These are phyloP conservation scores for Itoplectis maculator DNA, from an alignment of 2,888 invertebrate genomes.

Conservation along the genomic window DNA sequence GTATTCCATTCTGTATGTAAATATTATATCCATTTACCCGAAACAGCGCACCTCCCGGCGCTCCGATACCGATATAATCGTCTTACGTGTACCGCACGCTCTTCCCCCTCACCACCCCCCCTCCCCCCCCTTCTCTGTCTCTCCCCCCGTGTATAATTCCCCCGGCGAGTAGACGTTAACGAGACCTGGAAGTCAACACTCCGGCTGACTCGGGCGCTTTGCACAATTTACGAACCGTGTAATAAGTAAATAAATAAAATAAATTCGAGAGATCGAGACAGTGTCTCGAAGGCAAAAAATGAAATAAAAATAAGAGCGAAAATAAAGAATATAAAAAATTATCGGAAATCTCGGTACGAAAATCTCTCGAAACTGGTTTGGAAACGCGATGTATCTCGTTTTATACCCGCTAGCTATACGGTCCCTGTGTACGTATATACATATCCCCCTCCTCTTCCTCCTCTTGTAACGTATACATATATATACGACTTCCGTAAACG, in stretches of 20 bases:
- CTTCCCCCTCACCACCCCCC: conserved; percentile 16
- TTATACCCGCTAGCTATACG: neutral
- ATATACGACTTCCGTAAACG: conserved; percentile 57
- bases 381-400: neutral
- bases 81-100: conserved; percentile 30
- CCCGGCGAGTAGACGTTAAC: conserved; percentile 49
- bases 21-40: conserved; percentile 66
- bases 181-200: conserved; percentile 63
- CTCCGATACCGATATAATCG: conserved; percentile 57
- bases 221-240: conserved; percentile 44
- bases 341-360: conserved; percentile 11
- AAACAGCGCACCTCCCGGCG: conserved; percentile 55
- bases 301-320: neutral
- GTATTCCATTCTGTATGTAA: conserved; percentile 66
- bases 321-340: neutral
- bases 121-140: too few species aligned
- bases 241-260: conserved; percentile 46
- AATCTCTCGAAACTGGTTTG: conserved; percentile 7
- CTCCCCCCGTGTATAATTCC: conserved; percentile 21
- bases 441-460: too few species aligned
- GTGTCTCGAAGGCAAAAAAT: neutral
- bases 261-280: too few species aligned
- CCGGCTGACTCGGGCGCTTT: conserved; percentile 49
- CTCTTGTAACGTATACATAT: too few species aligned
- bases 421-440: neutral